Evolutionary conservation across 2,888 invertebrate genomes (phyloP).

Genomic region (Aethes cnicana): DNA sequence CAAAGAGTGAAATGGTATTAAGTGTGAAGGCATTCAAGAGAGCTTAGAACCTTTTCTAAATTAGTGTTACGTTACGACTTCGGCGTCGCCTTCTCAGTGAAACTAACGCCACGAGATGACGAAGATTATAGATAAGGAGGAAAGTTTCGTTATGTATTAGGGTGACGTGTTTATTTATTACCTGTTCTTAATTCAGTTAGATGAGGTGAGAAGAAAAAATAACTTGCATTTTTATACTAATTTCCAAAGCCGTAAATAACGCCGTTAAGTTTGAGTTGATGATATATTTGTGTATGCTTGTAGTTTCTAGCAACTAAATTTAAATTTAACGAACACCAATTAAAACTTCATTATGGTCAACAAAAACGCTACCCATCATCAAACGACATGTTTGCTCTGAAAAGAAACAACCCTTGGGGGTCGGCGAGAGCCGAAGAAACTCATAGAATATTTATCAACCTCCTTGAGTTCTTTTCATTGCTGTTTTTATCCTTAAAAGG

Average conservation of each 20-base stretch:
- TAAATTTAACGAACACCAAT: slow-evolving; percentile 27
- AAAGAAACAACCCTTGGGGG: slow-evolving; percentile 15
- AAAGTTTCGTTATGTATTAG: slow-evolving; percentile 41
- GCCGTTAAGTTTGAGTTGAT: too few species aligned
- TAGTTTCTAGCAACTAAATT: slow-evolving; percentile 21
- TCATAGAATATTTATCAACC: not conserved
- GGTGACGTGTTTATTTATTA: slow-evolving; percentile 25
- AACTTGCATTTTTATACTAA: too few species aligned
- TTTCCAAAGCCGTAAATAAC: too few species aligned
- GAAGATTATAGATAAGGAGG: slow-evolving; percentile 59
- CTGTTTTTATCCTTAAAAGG: not conserved
- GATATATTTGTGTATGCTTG: too few species aligned
- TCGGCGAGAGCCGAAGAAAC: not conserved
- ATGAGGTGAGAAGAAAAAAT: not conserved
- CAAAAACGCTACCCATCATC: slow-evolving; percentile 23
- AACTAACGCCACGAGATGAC: slow-evolving; percentile 61
- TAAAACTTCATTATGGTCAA: slow-evolving; percentile 22
- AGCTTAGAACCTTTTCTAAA: not conserved
- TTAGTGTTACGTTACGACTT: slow-evolving; percentile 28
- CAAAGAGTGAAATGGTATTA: slow-evolving; percentile 2
- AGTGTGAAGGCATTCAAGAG: not conserved
- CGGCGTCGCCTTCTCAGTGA: slow-evolving; percentile 47
- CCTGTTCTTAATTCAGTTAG: not conserved
- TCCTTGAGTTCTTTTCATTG: not conserved
- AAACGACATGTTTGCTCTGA: slow-evolving; percentile 11